phyloP scores from a whole-genome alignment of 2,797 vertebrate species.

The Meriones psammophilus region DNA sequence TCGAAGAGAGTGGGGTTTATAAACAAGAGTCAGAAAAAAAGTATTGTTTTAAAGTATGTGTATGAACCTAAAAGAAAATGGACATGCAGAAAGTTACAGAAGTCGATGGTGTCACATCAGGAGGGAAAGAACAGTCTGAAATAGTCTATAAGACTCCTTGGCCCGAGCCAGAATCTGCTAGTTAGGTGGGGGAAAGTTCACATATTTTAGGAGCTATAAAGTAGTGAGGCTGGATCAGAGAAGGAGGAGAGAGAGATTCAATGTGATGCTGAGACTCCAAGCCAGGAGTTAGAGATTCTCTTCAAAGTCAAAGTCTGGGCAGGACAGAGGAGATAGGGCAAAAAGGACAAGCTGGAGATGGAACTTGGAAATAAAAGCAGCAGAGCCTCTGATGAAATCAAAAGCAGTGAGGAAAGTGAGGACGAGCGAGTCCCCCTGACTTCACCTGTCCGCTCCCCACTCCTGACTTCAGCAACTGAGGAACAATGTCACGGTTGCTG shows the following conservation, averaged over 20 bases:
- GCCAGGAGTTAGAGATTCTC: neutral
- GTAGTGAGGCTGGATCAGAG: neutral
- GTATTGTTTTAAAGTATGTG: slow-evolving; percentile 60
- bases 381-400: neutral
- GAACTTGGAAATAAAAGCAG: neutral
- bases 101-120: slow-evolving; percentile 18
- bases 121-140: slow-evolving; percentile 55
- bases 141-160: neutral
- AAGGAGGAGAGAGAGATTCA: neutral
- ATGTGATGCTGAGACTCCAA: neutral
- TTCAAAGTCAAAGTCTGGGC: neutral
- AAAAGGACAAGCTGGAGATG: neutral
- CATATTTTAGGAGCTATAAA: neutral
- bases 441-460: neutral
- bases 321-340: neutral
- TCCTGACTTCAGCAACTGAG: neutral
- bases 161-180: neutral
- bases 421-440: neutral
- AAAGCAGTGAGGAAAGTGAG: neutral
- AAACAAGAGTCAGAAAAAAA: slow-evolving; percentile 56
- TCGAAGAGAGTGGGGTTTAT: slow-evolving; percentile 65
- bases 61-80: slow-evolving; percentile 69
- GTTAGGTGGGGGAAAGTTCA: neutral
- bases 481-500: accelerated
- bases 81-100: slow-evolving; percentile 60